Percentiles rank a stretch among this genome's conserved stretches.
These are phyloP conservation scores for Ichneumoninae sp. DNA, from an alignment of 2,888 invertebrate genomes.

Conservation along the genomic window DNA sequence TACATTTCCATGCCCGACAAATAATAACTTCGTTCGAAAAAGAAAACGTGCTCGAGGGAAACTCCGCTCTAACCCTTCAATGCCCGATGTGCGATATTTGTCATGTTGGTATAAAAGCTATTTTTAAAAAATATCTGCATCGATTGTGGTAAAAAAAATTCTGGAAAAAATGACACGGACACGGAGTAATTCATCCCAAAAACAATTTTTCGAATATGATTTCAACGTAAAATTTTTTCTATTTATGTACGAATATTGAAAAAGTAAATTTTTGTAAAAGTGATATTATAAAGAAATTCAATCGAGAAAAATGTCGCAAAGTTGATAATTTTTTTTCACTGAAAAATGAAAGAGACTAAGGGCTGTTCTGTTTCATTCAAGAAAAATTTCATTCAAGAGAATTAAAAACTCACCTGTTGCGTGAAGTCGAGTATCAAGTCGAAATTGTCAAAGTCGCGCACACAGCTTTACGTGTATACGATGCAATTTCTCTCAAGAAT, in stretches of 20 bases:
- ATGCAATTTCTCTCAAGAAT: constrained; percentile 18
- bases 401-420: constrained; percentile 74
- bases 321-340: background rate
- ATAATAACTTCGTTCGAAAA: background rate
- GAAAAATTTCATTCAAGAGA: background rate
- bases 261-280: background rate
- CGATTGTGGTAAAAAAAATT: background rate
- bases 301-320: background rate
- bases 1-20: background rate
- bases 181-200: background rate
- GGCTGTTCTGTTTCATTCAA: background rate
- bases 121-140: background rate
- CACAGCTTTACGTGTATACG: constrained; percentile 13
- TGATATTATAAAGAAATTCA: background rate
- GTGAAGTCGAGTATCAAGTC: constrained; percentile 18
- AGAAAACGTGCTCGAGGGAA: background rate
- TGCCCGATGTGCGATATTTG: too few relatives aligned
- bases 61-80: too few relatives aligned
- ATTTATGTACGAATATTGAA: background rate
- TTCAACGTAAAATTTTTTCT: background rate
- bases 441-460: constrained; percentile 39
- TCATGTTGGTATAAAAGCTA: too few relatives aligned
- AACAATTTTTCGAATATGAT: background rate
- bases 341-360: background rate
- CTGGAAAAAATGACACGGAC: background rate